Percentiles rank a stretch among this genome's conserved stretches.
Conservation (phyloP, 2,113 vertebrate genomes). For the Saccopteryx bilineata region DNA sequence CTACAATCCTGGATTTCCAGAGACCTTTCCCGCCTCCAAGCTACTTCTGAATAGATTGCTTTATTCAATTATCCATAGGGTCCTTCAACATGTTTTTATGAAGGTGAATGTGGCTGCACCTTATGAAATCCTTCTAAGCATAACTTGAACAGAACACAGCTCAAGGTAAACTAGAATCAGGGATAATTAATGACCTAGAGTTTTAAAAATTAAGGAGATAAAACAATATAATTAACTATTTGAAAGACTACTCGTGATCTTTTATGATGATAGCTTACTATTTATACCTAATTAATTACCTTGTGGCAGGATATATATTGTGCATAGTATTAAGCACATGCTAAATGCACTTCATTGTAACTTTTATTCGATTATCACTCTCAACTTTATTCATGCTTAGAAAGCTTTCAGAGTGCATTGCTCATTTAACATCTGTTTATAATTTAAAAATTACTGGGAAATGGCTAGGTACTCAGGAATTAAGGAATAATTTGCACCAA, state of each 20-base stretch:
- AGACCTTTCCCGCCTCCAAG: background rate
- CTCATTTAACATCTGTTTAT: conserved; percentile 51
- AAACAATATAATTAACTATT: conserved; percentile 38
- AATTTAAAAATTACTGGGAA: conserved; percentile 59
- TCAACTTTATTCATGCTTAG: conserved; percentile 61
- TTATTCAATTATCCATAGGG: background rate
- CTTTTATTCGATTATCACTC: conserved; percentile 69
- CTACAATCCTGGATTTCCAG: conserved; percentile 4
- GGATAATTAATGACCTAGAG: conserved; percentile 6
- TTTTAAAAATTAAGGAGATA: conserved; percentile 47
- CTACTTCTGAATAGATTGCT: conserved; percentile 42
- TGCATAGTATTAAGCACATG: background rate
- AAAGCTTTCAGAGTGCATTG: conserved; percentile 53
- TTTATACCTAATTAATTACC: conserved; percentile 48
- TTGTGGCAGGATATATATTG: conserved; percentile 6
- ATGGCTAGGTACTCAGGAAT: background rate
- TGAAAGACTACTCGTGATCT: conserved; percentile 40
- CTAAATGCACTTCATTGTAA: conserved; percentile 43
- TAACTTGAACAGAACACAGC: background rate
- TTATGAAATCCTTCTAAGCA: background rate
- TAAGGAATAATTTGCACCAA: background rate
- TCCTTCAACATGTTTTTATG: background rate
- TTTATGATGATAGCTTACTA: conserved; percentile 51
- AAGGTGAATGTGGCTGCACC: background rate
- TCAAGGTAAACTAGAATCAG: conserved; percentile 33